Base-by-base conservation (phyloP, 2,888 invertebrate genomes). In the Diploptera punctata region DNA sequence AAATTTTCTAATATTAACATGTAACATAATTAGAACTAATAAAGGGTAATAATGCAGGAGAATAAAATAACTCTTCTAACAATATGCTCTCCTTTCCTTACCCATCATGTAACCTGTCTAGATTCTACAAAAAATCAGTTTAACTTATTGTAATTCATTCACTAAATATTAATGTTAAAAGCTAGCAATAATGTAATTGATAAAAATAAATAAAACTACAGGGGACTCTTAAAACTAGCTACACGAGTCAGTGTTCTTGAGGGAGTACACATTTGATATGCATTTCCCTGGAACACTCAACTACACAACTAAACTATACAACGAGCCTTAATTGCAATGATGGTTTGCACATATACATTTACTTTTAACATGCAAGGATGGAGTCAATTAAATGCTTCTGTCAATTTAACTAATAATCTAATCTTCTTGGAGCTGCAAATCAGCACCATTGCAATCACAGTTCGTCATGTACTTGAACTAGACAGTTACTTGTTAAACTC, bases 221-320 rank as follows among this genome's bases (percentile, higher is more conserved):
- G 65, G 44, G 65, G 44, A 43, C 26, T 65, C 65, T 44, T 65
- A 43, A 19, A 65, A 65, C 65, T 65, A 65, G 44, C 65, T 65
- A 65, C 65, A 65, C n/a, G 21, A 57, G 57, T n/a, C 57, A 57
- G 29, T 57, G 31, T 24, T 57, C 57, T 10, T 5, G 29, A 29
- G 29, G 29, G 31, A 57, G 29, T 29, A 57, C 31, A 57, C 5
- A 7, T n/a, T 13, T 47, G 47, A 26, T 10, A 19, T 24, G 31
- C 29, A 18, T 57, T 29, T 24, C 57, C 57, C 26, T 29, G 29
- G 57, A 57, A 19, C 57, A 57, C 57, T 16, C 4, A 24, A 57
- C 57, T 57, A 57, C 57, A 57, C 57, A 57, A 57, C 57, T 54
- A 54, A 33, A 54, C 24, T 57, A 57, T 26, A 29, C 29, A 57